Conservation (phyloP, 2,797 vertebrate genomes). For the Lateolabrax maculatus region DNA sequence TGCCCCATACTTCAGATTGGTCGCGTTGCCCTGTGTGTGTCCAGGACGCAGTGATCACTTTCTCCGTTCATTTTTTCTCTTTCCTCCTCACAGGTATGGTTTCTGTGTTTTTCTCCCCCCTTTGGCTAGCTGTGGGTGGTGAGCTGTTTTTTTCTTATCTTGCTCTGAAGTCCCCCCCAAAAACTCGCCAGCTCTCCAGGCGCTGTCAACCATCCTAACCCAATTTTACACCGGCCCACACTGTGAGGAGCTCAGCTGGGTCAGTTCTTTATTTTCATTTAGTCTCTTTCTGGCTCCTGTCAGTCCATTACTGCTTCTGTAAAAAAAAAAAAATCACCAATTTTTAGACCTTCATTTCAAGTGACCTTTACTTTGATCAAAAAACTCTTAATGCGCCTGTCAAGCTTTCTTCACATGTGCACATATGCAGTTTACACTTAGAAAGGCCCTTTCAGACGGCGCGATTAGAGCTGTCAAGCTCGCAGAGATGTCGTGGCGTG, state of each 20-base stretch:
- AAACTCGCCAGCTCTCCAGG: constrained; percentile 39
- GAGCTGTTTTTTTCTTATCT: constrained; percentile 51
- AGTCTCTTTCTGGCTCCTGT: constrained; percentile 9
- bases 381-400: background rate
- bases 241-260: constrained; percentile 11
- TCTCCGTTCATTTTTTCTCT: background rate
- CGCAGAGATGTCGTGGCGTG: too few species aligned
- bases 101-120: constrained; percentile 31
- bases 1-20: constrained; percentile 16
- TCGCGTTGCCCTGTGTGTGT: background rate
- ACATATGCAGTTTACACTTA: background rate
- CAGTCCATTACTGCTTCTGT: constrained; percentile 13
- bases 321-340: background rate
- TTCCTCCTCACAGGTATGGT: constrained; percentile 32
- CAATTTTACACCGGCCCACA: constrained; percentile 52
- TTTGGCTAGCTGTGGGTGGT: constrained; percentile 49
- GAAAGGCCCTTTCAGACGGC: too few species aligned
- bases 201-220: constrained; percentile 33
- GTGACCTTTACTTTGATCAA: constrained; percentile 3
- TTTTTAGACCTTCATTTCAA: background rate
- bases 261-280: constrained; percentile 16
- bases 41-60: constrained; percentile 2
- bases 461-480: too few species aligned
- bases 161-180: constrained; percentile 36
- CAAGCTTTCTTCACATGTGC: background rate